These are phyloP conservation scores for Dusona sp. DNA, from an alignment of 2,888 invertebrate genomes.

Conservation along the genomic window DNA sequence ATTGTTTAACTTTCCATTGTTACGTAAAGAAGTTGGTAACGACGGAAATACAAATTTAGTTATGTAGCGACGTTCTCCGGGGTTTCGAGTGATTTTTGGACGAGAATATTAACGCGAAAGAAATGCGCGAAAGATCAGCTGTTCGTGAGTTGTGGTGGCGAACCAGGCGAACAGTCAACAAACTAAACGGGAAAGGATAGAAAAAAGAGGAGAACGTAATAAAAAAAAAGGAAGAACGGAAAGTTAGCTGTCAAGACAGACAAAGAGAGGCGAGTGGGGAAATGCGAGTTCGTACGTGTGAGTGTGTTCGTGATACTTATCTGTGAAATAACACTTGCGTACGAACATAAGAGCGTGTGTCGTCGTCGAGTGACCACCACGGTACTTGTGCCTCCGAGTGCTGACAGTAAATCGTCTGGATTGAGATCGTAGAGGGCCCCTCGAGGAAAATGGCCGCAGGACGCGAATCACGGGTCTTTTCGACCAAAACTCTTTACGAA, in stretches of 20 bases:
- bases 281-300: not conserved
- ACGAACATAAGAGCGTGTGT: conserved; percentile 23
- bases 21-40: conserved; percentile 35
- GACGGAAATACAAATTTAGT: not conserved
- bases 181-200: not conserved
- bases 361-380: conserved; percentile 18
- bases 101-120: not conserved
- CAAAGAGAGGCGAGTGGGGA: conserved; percentile 12
- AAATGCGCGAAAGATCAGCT: conserved; percentile 32
- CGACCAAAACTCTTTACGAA: conserved; percentile 88
- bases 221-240: conserved; percentile 41
- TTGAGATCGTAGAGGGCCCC: conserved; percentile 71
- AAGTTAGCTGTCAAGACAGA: conserved; percentile 47
- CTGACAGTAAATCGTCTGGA: conserved; percentile 60
- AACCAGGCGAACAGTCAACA: not conserved
- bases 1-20: conserved; percentile 57
- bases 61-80: not conserved
- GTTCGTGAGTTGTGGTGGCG: conserved; percentile 1
- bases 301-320: conserved; percentile 1
- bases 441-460: conserved; percentile 87
- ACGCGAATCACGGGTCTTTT: conserved; percentile 85
- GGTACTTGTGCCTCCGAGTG: conserved; percentile 31
- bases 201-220: not conserved
- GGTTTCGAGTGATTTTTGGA: not conserved
- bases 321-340: conserved; percentile 23